phyloP scores from a whole-genome alignment of 2,797 vertebrate species.

The Smutsia temminckii region DNA sequence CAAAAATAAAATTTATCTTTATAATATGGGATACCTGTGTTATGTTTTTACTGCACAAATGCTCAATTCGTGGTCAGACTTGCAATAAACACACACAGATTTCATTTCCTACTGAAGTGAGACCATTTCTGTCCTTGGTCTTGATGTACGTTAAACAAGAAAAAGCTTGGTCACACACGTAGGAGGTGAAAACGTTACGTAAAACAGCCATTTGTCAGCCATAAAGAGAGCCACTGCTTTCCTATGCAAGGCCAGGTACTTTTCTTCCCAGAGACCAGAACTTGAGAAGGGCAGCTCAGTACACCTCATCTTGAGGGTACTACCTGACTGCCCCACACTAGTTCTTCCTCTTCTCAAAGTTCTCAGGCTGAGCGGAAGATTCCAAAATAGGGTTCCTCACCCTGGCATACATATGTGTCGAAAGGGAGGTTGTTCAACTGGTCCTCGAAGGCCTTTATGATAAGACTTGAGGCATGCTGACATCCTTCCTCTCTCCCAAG shows the following conservation, averaged over 20 bases:
- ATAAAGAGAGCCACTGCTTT: background rate
- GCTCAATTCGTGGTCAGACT: background rate
- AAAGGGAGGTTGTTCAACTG: background rate
- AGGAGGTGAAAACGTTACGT: background rate
- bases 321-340: background rate
- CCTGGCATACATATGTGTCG: fast-evolving
- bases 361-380: background rate
- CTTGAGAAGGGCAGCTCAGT: background rate
- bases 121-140: background rate
- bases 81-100: background rate
- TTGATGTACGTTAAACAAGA: background rate
- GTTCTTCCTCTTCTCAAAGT: background rate
- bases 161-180: background rate
- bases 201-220: background rate
- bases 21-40: background rate
- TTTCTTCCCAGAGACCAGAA: background rate
- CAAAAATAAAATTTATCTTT: constrained; percentile 44
- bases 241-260: background rate
- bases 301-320: background rate
- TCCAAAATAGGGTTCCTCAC: background rate
- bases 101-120: constrained; percentile 15
- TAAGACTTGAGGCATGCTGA: background rate
- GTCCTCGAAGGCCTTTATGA: background rate
- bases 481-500: background rate
- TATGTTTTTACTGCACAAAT: background rate